Conservation (phyloP, 2,888 invertebrate genomes). For the Noctua fimbriata region DNA sequence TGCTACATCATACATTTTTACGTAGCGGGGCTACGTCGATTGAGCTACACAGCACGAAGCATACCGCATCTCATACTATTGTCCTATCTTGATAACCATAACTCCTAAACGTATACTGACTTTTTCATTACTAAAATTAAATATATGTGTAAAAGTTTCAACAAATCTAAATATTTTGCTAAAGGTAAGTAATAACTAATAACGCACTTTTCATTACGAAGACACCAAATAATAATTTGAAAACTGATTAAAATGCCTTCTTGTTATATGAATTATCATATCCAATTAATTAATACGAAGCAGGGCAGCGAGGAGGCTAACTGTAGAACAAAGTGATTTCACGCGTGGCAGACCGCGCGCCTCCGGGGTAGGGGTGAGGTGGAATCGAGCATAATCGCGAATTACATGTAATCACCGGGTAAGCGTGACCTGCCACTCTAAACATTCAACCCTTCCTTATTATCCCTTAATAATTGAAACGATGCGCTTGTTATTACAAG, state of each 20-base stretch:
- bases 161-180: not conserved
- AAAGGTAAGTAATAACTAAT: not conserved
- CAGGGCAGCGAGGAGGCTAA: slow-evolving; percentile 81
- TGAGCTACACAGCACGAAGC: not conserved
- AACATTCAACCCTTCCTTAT: slow-evolving; percentile 84
- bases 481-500: slow-evolving; percentile 79
- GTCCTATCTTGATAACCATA: not conserved
- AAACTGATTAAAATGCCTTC: slow-evolving; percentile 27
- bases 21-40: slow-evolving; percentile 46
- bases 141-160: not conserved
- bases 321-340: slow-evolving; percentile 89
- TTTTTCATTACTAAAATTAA: not conserved
- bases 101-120: not conserved
- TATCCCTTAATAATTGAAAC: slow-evolving; percentile 83
- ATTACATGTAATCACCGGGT: slow-evolving; percentile 84
- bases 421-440: slow-evolving; percentile 76
- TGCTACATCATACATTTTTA: slow-evolving; percentile 50
- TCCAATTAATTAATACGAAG: slow-evolving; percentile 54
- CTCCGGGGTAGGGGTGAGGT: slow-evolving; percentile 78
- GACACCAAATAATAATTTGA: not conserved
- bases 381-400: slow-evolving; percentile 80
- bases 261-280: slow-evolving; percentile 46
- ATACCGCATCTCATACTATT: not conserved
- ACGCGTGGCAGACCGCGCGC: slow-evolving; percentile 80
- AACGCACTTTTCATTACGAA: not conserved